These are phyloP conservation scores for human (Homo sapiens) DNA, from an alignment of 2,113 vertebrate species.

Conservation along the genomic window DNA sequence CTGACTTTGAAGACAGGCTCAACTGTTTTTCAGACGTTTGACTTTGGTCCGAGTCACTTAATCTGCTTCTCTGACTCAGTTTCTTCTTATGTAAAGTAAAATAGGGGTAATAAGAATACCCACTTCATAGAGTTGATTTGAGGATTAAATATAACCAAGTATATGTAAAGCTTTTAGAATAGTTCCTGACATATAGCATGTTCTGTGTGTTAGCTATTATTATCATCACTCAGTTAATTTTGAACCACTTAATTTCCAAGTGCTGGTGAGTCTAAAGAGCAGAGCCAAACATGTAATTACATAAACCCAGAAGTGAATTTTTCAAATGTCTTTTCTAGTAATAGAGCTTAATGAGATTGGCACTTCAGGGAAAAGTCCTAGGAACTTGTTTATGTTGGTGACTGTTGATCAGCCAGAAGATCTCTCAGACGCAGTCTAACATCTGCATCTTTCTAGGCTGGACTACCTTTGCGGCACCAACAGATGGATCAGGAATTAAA, in stretches of 20 bases:
- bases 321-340: background rate
- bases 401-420: background rate
- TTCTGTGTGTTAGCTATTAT: background rate
- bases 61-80: background rate
- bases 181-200: background rate
- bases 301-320: background rate
- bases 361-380: background rate
- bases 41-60: background rate
- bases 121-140: background rate
- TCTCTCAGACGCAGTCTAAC: background rate
- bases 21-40: background rate
- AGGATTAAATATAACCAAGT: background rate
- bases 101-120: background rate
- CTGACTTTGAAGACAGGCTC: background rate
- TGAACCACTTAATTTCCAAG: background rate
- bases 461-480: background rate
- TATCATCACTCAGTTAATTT: background rate
- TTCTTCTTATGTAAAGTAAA: background rate
- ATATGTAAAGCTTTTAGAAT: background rate
- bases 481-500: background rate
- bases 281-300: background rate
- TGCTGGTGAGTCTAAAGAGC: background rate
- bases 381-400: background rate
- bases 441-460: background rate
- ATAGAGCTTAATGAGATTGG: background rate